Evolutionary conservation across 2,113 vertebrate species (phyloP), one percentile per base, ranked within the genome.

Genomic region (Ophthalmotilapia sp.): DNA sequence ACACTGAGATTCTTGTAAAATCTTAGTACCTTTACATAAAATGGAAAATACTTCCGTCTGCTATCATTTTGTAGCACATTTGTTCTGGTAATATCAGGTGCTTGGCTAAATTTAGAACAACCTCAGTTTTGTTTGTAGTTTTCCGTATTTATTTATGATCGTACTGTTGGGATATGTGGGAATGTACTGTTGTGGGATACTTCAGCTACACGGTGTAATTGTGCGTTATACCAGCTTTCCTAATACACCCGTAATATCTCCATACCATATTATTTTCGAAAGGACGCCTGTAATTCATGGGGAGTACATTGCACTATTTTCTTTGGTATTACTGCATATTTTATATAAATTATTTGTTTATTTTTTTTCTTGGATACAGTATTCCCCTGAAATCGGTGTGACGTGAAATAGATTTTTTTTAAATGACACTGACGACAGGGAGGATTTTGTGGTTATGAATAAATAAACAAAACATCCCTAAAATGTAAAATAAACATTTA

Each of bases 261-360:
- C 38, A 73, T 8, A 49, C 6, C 15, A 19, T 17, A 29, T 47
- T 5, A 29, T 49, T 75, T 75, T 47, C 42, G 14, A 75, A 49
- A 49, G 17, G 26, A 77, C 14, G 6, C 42, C 15, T 49, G 10
- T 51, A 77, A 33, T 12, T 33, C 15, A 19, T 31, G 42, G 42
- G 42, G 42, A 10, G 23, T 49, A 49, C 6, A 77, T 47, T 31
- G 23, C 4, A 77, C 6, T 51, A 3, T 77, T 77, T 77, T 33
- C 17, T 51, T 12, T 77, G 26, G 45, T 31, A 4, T 13, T 77
- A n/a, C 6, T 51, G 15, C 6, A 49, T 49, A 17, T 49, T 49
- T 49, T 13, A 5, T 12, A n/a, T 38, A 38, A 65, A n/a, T n/a
- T 68, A 40, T 40, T 38, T 68, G 3, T 21, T n/a, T 2, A 0